Percentiles rank a stretch among this genome's conserved stretches.
phyloP scores from a whole-genome alignment of 2,797 vertebrate species.

The Pangasius krempfi region DNA sequence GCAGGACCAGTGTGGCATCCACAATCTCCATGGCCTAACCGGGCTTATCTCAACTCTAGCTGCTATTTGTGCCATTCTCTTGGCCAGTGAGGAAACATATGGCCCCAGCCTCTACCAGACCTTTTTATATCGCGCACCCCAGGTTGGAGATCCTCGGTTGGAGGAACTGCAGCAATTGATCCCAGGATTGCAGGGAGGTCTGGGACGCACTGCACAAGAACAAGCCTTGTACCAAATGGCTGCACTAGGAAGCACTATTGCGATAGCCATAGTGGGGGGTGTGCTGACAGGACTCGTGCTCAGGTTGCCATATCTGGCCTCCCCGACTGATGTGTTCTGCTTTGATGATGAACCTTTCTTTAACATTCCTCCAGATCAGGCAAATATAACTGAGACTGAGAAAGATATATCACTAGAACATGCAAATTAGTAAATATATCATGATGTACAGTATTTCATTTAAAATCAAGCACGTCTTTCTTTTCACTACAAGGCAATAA shows the following conservation, averaged over 20 bases:
- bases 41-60: constrained; percentile 78
- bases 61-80: constrained; percentile 73
- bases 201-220: constrained; percentile 62
- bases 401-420: neutral
- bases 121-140: constrained; percentile 67
- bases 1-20: constrained; percentile 85
- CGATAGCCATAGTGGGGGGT: constrained; percentile 69
- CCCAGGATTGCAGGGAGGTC: constrained; percentile 50
- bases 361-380: constrained; percentile 70
- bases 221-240: constrained; percentile 78
- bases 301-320: constrained; percentile 74
- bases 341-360: constrained; percentile 82
- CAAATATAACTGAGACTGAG: constrained; percentile 51
- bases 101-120: constrained; percentile 70
- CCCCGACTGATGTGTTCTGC: constrained; percentile 71
- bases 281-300: constrained; percentile 72
- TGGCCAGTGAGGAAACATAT: constrained; percentile 67
- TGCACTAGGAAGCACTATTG: constrained; percentile 73
- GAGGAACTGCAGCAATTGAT: constrained; percentile 61
- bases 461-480: neutral
- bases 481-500: neutral
- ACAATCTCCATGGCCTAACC: constrained; percentile 84
- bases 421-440: neutral
- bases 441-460: neutral
- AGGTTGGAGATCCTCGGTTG: constrained; percentile 70